A percentile compares a stretch with the other conserved stretches of the same genome.
Conservation (phyloP, 1,140 invertebrate species). For the Alviniconcha marisindica region DNA sequence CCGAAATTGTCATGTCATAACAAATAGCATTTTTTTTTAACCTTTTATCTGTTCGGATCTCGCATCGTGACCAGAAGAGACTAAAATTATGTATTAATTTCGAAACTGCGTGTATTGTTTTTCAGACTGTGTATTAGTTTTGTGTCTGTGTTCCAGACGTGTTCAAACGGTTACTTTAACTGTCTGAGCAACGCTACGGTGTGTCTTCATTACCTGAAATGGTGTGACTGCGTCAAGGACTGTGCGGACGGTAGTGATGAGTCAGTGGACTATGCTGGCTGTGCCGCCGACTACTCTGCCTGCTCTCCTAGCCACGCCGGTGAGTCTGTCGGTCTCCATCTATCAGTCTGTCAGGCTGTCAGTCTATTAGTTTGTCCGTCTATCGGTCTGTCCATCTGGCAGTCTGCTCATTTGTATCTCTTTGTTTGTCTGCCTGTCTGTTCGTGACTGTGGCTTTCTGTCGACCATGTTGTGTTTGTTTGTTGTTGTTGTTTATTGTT, state of each 20-base stretch:
- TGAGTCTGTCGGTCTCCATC: background rate
- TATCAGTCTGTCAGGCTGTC: background rate
- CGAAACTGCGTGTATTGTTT: no score
- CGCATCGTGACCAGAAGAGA: no score
- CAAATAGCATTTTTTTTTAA: no score
- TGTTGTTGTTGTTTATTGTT: background rate
- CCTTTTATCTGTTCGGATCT: no score
- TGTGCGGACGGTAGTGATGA: constrained; percentile 1
- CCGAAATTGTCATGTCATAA: no score
- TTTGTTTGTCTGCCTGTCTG: background rate
- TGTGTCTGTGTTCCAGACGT: no score
- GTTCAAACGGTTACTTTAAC: no score
- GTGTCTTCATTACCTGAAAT: background rate
- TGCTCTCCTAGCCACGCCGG: background rate
- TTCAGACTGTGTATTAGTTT: no score
- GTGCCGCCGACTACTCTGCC: background rate
- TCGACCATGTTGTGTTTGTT: background rate
- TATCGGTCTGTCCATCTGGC: no score
- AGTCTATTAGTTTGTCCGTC: background rate
- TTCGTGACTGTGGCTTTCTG: background rate
- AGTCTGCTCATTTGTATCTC: background rate
- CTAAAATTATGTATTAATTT: no score
- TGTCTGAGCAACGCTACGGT: no score
- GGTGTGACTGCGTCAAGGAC: constrained; percentile 5
- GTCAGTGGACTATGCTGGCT: background rate